phyloP scores from a whole-genome alignment of 37 sponge, comb jelly and placozoan species.

The Eunapius fragilis region DNA sequence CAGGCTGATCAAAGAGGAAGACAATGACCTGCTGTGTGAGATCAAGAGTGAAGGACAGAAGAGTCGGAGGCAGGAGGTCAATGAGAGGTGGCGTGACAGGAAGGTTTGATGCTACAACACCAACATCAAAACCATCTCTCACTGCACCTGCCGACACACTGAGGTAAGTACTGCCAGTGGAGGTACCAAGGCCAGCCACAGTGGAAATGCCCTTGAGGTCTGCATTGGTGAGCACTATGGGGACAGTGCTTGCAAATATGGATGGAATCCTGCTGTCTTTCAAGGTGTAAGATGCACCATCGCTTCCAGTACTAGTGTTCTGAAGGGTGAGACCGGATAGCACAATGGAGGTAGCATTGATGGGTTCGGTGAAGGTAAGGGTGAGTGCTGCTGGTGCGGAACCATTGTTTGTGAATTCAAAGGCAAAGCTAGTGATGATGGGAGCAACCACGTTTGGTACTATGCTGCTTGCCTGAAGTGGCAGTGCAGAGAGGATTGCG shows the following conservation, averaged over 20 bases:
- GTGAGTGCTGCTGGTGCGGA: conserved; percentile 61
- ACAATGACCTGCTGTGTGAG: conserved; percentile 63
- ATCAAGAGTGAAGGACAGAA: conserved; percentile 70
- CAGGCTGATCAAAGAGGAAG: conserved; percentile 64
- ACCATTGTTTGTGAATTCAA: conserved; percentile 58
- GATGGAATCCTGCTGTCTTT: conserved; percentile 29
- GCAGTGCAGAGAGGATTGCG: conserved; percentile 11
- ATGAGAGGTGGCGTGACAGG: conserved; percentile 63
- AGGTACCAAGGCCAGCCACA: conserved; percentile 44
- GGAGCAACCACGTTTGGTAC: conserved; percentile 60
- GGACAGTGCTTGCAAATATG: conserved; percentile 7
- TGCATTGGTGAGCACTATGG: conserved; percentile 45
- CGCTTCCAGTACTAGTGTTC: conserved; percentile 22
- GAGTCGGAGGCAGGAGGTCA: conserved; percentile 65
- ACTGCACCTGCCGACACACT: conserved; percentile 38
- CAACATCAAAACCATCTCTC: conserved; percentile 61
- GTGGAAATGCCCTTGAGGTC: conserved; percentile 58
- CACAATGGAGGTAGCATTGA: conserved; percentile 54
- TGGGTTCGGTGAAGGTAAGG: conserved; percentile 81
- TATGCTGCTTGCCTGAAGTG: conserved; percentile 31
- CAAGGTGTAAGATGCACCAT: conserved; percentile 29
- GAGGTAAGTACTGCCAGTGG: conserved; percentile 37
- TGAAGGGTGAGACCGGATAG: conserved; percentile 56
- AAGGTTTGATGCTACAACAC: conserved; percentile 25
- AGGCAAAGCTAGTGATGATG: conserved; percentile 48